Conservation (phyloP, 2,888 invertebrate genomes). For the Pseudoips prasinana region DNA sequence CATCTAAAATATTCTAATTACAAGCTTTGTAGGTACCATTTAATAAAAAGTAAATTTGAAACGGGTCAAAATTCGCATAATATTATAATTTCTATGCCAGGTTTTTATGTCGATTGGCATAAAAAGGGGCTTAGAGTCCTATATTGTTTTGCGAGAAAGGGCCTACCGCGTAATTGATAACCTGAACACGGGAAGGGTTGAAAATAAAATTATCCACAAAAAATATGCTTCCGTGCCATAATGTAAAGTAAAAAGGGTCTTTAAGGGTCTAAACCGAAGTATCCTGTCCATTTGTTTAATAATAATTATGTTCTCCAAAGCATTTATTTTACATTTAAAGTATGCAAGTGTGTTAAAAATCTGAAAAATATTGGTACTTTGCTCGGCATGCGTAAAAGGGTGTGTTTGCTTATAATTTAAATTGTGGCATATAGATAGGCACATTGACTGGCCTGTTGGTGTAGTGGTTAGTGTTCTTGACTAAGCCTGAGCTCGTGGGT, state of each 20-base stretch:
- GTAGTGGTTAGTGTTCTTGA: too few relatives aligned
- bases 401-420: too few relatives aligned
- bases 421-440: too few relatives aligned
- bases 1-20: too few relatives aligned
- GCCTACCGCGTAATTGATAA: conserved; percentile 34
- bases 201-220: conserved; percentile 32
- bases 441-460: too few relatives aligned
- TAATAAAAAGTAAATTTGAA: conserved; percentile 17
- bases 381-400: too few relatives aligned
- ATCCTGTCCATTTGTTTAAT: conserved; percentile 8
- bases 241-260: conserved; percentile 20
- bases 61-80: conserved; percentile 36
- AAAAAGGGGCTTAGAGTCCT: conserved; percentile 26
- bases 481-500: too few relatives aligned
- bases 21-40: too few relatives aligned
- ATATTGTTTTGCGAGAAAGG: conserved; percentile 37
- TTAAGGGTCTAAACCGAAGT: conserved; percentile 10
- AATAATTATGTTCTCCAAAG: not conserved
- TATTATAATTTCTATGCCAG: conserved; percentile 35
- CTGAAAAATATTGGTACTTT: too few relatives aligned
- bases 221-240: conserved; percentile 30
- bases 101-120: conserved; percentile 32
- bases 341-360: too few relatives aligned
- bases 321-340: too few relatives aligned
- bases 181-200: conserved; percentile 32